Evolutionary conservation across 2,888 invertebrate genomes (phyloP), one percentile per base, ranked within the genome.

Genomic region (Apamea anceps): DNA sequence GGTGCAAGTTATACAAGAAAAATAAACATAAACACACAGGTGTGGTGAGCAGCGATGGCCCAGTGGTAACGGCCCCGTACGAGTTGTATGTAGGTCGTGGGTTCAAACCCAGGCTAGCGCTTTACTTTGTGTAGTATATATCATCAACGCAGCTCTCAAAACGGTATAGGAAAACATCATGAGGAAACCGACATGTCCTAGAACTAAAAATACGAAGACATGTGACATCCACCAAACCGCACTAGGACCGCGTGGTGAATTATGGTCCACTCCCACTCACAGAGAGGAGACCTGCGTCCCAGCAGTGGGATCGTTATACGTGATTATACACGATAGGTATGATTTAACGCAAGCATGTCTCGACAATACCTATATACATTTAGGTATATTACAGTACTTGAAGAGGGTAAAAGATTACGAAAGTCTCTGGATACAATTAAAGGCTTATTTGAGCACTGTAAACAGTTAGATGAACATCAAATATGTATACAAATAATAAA

Each of bases 401-500:
- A 60, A 62, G 10, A 13, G 42, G 6, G 10, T 28, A 65, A 48
- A 37, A 51, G 62, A 13, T 71, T 21, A 15, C 42, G 21, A 51
- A 60, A n/a, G 15, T 1, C 25, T 28, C 15, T 32, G 65, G 37
- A 73, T 71, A 76, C 51, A 87, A 71, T 65, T 63, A 80, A 76
- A 76, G 54, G 51, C 21, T 77, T 79, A 70, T 78, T 75, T 72
- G 63, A 51, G 42, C 21, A 21, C 54, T 75, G 81, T 48, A 76
- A 72, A 85, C 42, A 76, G 51, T 73, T 77, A 42, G 87, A 75
- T 54, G 15, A 54, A 74, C 72, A 80, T 57, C 67, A 86, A 77
- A 85, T 79, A 79, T 76, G 68, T 78, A n/a, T 57, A 74, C 78
- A 74, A 86, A 80, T 81, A 74, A 88, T 77, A 81, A 80, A 79